Base-by-base conservation (phyloP, 2,888 invertebrate genomes). In the Drosophila pseudotalamancana region DNA sequence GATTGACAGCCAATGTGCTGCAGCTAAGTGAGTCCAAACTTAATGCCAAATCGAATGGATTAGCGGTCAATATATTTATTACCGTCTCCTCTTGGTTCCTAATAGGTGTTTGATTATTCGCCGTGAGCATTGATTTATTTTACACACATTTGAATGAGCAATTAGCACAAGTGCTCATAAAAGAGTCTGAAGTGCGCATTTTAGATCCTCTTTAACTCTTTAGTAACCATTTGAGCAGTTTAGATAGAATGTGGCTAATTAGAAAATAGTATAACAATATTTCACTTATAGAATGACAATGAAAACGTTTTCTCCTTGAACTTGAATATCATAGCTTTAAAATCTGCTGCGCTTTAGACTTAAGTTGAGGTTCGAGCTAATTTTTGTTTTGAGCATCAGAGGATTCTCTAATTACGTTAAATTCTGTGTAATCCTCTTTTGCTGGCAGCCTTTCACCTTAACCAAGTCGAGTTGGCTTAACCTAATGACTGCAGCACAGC, bases 1-100 rank as follows among this genome's bases (percentile, higher is more conserved):
- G 77, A 75, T 76, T 77, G 77, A 82, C 82, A 75, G 65, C 51
- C 65, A 40, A 64, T 71, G 70, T 50, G 57, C 40, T 43, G 37
- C 49, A 21, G 51, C 57, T 57, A 57, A 80, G 60, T 77, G 65
- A 64, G 77, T 61, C 39, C 37, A 49, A 50, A 49, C 43, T 62
- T 71, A 76, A 81, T 77, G 81, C 71, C 51, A 63, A 63, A 39
- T 59, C 42, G 57, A 79, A 65, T 59, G 79, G 49, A 60, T 73
- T 68, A 63, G 48, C 46, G 50, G 43, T 31, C 59, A 56, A 57
- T 50, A 35, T 45, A 45, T 60, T 61, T 61, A 66, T 60, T 60
- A 53, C 11, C 6, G n/a, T n/a, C 0, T 21, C 11, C 16, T 23
- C 4, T 11, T 4, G 16, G 18, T 8, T 0, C 0, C 11, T 11